Percentiles rank a stretch among this genome's conserved stretches.
Conservation (phyloP, 2,888 invertebrate species). For the Drosophila aldrichi region DNA sequence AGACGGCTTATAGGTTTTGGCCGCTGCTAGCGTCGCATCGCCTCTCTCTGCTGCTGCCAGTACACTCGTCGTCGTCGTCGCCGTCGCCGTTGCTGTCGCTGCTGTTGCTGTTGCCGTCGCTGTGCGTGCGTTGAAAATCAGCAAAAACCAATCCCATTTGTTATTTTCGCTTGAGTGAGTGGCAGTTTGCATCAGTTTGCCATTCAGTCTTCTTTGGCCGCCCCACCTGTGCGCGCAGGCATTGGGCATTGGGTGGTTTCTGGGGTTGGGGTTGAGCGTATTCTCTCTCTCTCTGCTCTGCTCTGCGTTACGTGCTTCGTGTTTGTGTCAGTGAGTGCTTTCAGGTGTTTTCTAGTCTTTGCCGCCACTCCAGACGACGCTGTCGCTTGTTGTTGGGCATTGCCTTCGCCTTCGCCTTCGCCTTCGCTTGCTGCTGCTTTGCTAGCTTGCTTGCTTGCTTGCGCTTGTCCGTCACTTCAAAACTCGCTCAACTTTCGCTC, state of each 20-base stretch:
- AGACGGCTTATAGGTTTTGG: slow-evolving; percentile 84
- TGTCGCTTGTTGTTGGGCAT: slow-evolving; percentile 20
- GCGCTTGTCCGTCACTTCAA: slow-evolving; percentile 56
- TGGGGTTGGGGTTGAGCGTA: slow-evolving; percentile 31
- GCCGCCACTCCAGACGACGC: slow-evolving; percentile 51
- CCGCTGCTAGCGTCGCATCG: slow-evolving; percentile 56
- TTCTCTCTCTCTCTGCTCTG: slow-evolving; percentile 5
- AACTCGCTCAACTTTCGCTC: slow-evolving; percentile 69
- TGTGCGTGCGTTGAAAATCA: slow-evolving; percentile 81
- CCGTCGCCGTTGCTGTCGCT: neutral
- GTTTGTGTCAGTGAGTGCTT: slow-evolving; percentile 64
- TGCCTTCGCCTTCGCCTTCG: neutral
- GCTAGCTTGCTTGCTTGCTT: slow-evolving; percentile 19
- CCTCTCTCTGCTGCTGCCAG: slow-evolving; percentile 49
- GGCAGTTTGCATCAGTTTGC: slow-evolving; percentile 84
- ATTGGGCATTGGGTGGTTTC: slow-evolving; percentile 57
- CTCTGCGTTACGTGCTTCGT: slow-evolving; percentile 14
- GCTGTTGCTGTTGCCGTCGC: slow-evolving; percentile 18
- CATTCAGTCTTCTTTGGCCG: slow-evolving; percentile 74
- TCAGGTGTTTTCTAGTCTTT: slow-evolving; percentile 72
- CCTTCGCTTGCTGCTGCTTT: slow-evolving; percentile 12
- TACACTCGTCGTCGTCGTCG: slow-evolving; percentile 11
- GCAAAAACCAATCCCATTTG: slow-evolving; percentile 86
- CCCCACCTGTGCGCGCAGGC: slow-evolving; percentile 69
- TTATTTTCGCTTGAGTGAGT: slow-evolving; percentile 85